These are phyloP conservation scores for Acanthurus leucopareius DNA, from an alignment of 2,797 vertebrate species.

Conservation along the genomic window DNA sequence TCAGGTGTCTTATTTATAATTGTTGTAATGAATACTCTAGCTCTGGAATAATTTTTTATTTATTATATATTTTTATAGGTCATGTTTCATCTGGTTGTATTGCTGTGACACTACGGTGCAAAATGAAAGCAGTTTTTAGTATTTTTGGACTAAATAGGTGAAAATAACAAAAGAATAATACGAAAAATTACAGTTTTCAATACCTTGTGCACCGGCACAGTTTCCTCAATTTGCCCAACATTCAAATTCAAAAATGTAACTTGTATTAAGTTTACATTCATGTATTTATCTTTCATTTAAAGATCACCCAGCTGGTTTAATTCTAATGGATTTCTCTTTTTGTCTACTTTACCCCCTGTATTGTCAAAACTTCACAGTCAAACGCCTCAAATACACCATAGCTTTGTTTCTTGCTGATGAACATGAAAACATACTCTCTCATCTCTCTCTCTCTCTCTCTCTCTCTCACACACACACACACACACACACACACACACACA, in stretches of 20 bases:
- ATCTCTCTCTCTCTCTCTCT: not conserved
- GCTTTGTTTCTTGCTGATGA: constrained; percentile 65
- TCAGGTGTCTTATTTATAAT: constrained; percentile 29
- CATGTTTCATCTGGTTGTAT: not conserved
- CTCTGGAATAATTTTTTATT: constrained; percentile 7
- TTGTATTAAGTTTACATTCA: constrained; percentile 19
- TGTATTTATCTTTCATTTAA: constrained; percentile 43
- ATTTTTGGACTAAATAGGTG: not conserved
- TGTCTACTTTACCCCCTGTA: constrained; percentile 33
- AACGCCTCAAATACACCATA: constrained; percentile 53
- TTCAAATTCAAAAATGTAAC: constrained; percentile 25
- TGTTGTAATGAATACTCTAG: constrained; percentile 33
- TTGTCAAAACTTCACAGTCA: constrained; percentile 68
- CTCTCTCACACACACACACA: not conserved
- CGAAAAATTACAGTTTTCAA: constrained; percentile 3
- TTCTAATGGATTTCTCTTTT: constrained; percentile 48
- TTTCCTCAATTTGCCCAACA: constrained; percentile 35
- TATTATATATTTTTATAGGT: constrained; percentile 5
- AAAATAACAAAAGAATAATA: not conserved
- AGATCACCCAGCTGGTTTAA: constrained; percentile 49
- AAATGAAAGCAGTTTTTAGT: not conserved
- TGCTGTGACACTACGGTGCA: not conserved
- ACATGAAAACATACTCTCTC: constrained; percentile 61
- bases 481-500: constrained; percentile 33
- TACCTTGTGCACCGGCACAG: not conserved